These are phyloP conservation scores for Callorhinus ursinus DNA, from an alignment of 2,113 vertebrate species.

Conservation along the genomic window DNA sequence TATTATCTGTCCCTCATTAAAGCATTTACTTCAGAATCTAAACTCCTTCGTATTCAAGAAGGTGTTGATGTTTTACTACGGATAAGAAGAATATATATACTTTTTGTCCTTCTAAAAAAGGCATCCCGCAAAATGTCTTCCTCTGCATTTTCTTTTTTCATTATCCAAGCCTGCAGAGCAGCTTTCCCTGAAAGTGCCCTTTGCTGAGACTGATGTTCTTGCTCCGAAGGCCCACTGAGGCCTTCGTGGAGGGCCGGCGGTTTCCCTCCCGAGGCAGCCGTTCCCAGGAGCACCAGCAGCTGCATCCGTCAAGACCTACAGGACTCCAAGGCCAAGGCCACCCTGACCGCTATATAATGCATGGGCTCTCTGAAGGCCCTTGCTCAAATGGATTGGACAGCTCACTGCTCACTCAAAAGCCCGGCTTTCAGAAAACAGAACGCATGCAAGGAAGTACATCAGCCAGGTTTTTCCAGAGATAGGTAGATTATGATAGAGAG, in stretches of 20 bases:
- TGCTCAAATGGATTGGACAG: not conserved
- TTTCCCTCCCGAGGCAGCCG: not conserved
- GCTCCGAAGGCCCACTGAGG: not conserved
- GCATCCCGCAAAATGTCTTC: slow-evolving; percentile 17
- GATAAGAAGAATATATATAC: slow-evolving; percentile 18
- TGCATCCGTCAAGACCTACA: accelerated
- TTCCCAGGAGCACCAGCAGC: accelerated
- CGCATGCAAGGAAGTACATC: not conserved
- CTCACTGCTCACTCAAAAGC: not conserved
- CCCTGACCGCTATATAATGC: not conserved
- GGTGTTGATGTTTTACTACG: slow-evolving; percentile 69
- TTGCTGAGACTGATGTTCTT: not conserved
- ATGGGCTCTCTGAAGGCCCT: not conserved
- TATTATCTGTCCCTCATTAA: slow-evolving; percentile 83
- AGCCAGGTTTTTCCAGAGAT: not conserved
- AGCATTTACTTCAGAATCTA: slow-evolving; percentile 81
- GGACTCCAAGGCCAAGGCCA: too few relatives aligned
- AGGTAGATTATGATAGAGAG: not conserved
- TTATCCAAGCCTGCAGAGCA: not conserved
- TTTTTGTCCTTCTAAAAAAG: slow-evolving; percentile 64
- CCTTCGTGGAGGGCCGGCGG: not conserved
- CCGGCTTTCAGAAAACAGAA: not conserved
- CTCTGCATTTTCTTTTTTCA: not conserved
- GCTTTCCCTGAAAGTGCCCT: not conserved
- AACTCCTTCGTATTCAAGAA: slow-evolving; percentile 75